phyloP scores from a whole-genome alignment of 2,113 vertebrate genomes.

The Bos taurus region DNA sequence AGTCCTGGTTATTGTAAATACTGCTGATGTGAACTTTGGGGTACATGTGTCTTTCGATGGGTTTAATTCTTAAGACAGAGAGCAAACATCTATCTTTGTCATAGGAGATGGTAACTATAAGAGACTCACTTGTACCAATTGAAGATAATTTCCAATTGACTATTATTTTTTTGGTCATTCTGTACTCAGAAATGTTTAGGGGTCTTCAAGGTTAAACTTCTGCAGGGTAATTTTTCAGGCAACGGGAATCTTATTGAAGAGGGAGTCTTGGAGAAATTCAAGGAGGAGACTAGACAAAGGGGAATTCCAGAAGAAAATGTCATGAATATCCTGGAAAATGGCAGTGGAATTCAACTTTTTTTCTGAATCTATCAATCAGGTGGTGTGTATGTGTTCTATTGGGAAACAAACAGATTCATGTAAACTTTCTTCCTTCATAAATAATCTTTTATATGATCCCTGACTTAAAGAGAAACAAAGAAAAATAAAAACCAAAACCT shows the following conservation, averaged over 20 bases:
- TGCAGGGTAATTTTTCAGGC: background rate
- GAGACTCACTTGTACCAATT: rapidly evolving
- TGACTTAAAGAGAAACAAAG: background rate
- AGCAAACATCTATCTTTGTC: background rate
- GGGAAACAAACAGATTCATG: rapidly evolving
- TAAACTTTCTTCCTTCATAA: background rate
- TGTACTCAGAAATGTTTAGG: background rate
- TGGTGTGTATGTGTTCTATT: rapidly evolving
- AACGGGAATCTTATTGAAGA: background rate
- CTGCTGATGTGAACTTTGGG: background rate
- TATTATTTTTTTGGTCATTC: background rate
- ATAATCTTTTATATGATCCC: background rate
- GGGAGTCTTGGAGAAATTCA: background rate
- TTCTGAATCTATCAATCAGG: background rate
- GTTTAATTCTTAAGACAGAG: background rate
- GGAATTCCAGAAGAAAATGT: background rate
- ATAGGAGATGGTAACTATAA: too few species aligned
- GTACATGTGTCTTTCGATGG: background rate
- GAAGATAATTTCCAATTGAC: background rate
- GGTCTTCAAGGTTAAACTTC: rapidly evolving
- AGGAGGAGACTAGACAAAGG: background rate
- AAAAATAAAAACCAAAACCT: background rate
- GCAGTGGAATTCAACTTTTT: background rate
- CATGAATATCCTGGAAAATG: rapidly evolving
- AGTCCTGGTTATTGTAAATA: background rate